Conservation (phyloP, 2,888 invertebrate species). For the Brassicogethes aeneus region DNA sequence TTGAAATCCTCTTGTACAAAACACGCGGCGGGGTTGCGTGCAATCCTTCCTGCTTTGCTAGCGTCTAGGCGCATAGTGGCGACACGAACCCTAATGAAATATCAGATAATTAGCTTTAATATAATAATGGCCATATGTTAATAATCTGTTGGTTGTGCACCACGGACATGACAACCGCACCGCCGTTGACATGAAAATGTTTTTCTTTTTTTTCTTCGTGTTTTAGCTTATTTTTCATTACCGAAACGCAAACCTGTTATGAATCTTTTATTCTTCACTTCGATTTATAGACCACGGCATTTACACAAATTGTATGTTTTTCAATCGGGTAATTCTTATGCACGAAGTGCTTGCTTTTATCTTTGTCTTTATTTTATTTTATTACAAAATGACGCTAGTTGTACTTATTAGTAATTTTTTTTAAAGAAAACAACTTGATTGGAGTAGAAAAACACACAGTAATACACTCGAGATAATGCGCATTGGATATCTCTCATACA, state of each 20-base stretch:
- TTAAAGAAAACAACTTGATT: too few relatives aligned
- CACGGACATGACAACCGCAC: background rate
- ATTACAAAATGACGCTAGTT: too few relatives aligned
- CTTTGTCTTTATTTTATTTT: too few relatives aligned
- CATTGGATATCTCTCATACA: too few relatives aligned
- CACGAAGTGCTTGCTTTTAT: too few relatives aligned
- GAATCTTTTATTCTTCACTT: background rate
- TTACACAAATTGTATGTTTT: background rate
- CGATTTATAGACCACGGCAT: background rate
- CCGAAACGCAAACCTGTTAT: background rate
- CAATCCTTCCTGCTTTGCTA: too few relatives aligned
- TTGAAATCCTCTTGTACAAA: too few relatives aligned
- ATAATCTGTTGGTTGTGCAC: conserved; percentile 22
- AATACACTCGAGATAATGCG: too few relatives aligned
- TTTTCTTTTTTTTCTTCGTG: background rate
- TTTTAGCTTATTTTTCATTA: background rate
- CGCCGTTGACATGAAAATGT: background rate
- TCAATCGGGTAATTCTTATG: too few relatives aligned
- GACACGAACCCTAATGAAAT: conserved; percentile 36
- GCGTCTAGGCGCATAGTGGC: conserved; percentile 17
- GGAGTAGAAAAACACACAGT: too few relatives aligned
- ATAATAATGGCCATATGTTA: conserved; percentile 37
- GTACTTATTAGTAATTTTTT: too few relatives aligned
- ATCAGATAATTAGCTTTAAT: conserved; percentile 37
- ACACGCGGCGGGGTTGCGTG: too few relatives aligned